Evolutionary conservation across 2,113 vertebrate species (phyloP).

Genomic region (Actenoides lindsayi): DNA sequence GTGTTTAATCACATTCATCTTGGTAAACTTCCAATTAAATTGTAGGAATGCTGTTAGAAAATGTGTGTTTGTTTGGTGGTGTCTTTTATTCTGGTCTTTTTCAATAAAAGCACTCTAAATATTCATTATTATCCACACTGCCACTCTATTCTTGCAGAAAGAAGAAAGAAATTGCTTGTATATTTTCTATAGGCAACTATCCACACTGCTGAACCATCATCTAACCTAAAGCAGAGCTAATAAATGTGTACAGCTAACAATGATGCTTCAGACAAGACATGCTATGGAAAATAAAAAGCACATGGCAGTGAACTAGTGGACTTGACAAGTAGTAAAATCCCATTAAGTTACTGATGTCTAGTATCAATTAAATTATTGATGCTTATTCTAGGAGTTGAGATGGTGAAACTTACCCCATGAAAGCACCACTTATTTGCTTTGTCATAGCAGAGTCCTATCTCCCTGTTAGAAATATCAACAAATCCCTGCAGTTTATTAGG

Average conservation of each 20-base stretch:
- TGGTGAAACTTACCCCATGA: background rate
- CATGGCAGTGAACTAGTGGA: background rate
- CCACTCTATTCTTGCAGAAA: background rate
- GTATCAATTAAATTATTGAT: background rate
- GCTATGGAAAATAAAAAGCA: background rate
- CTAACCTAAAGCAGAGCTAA: background rate
- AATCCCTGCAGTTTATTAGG: background rate
- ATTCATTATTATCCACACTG: background rate
- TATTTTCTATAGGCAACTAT: background rate
- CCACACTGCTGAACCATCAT: background rate
- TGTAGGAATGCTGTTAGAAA: background rate
- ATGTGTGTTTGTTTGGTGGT: background rate
- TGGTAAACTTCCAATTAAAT: conserved; percentile 3
- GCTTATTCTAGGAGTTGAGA: background rate
- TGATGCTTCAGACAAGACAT: background rate
- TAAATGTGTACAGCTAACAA: background rate
- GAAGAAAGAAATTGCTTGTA: background rate
- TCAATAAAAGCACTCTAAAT: conserved; percentile 10
- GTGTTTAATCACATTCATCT: background rate
- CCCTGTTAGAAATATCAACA: background rate
- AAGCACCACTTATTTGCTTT: background rate
- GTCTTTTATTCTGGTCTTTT: background rate
- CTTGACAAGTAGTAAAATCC: background rate
- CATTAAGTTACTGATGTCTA: background rate
- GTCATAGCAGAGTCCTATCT: background rate